Conservation (phyloP, 2,888 invertebrate species). For the Drosophila formosana region DNA sequence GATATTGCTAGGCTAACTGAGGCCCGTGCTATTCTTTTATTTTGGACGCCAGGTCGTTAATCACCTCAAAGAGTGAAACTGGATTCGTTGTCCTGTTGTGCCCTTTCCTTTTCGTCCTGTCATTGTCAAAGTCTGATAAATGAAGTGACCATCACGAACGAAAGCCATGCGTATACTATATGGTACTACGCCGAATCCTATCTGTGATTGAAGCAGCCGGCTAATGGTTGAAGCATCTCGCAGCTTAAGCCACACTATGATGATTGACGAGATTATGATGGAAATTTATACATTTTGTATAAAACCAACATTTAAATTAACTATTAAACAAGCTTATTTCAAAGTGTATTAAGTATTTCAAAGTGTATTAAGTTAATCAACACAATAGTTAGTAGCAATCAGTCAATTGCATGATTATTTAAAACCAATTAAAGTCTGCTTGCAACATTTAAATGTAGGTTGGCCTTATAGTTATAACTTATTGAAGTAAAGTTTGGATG, state of each 20-base stretch:
- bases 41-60: slow-evolving; percentile 60
- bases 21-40: slow-evolving; percentile 8
- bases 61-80: slow-evolving; percentile 66
- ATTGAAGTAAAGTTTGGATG: no score
- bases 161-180: neutral
- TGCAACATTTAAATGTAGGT: no score
- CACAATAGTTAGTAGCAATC: neutral
- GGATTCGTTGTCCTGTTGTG: slow-evolving; percentile 34
- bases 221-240: slow-evolving; percentile 1
- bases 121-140: slow-evolving; percentile 77
- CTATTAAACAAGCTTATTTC: neutral
- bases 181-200: neutral
- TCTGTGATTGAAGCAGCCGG: neutral
- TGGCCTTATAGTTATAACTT: no score
- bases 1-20: slow-evolving; percentile 39
- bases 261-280: slow-evolving; percentile 31
- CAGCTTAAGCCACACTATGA: slow-evolving; percentile 6
- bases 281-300: neutral
- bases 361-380: neutral
- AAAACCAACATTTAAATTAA: neutral
- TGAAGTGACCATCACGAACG: slow-evolving; percentile 52
- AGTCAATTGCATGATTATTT: neutral
- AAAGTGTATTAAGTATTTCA: neutral
- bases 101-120: slow-evolving; percentile 47
- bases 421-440: no score